Evolutionary conservation across 2,888 invertebrate species (phyloP), one percentile per base, ranked within the genome.

Genomic region (Camponotus fellah): DNA sequence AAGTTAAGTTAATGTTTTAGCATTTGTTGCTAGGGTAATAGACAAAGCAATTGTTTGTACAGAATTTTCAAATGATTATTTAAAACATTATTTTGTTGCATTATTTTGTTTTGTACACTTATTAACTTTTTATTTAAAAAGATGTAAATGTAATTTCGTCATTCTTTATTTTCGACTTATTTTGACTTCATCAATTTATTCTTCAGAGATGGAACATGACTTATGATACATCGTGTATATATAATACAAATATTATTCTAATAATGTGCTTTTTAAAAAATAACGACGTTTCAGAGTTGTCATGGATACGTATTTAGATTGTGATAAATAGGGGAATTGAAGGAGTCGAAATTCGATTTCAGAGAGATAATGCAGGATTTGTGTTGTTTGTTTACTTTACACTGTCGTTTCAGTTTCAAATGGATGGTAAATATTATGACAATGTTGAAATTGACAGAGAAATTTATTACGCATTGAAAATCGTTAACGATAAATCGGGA

Each of bases 401-500:
- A 8, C 53, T 65, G 65, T 53, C 53, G 53, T n/a, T 66, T 56
- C 17, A 40, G 26, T 37, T 64, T 49, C 46, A 56, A 49, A 49
- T 21, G 37, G 37, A 49, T 64, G n/a, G 37, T 8, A 43, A 65
- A 53, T 53, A 65, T 9, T 17, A 12, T 14, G 64, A 37, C 12
- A 14, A 53, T 17, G 40, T 65, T n/a, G 56, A 43, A 62, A 43
- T 65, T 49, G 53, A 40, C 26, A 34, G 34, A 74, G 43, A 43
- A 12, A 72, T 81, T 81, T 43, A 37, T 4, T 40, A 43, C 43
- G 10, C 9, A 34, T 9, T 60, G n/a, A 46, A 65, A 74, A 26
- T 74, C 56, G 4, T 81, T 81, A 74, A 81, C 46, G 62, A 60
- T 69, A 37, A 46, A 60, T 26, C 43, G 32, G n/a, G 49, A 21